Base-by-base conservation (phyloP, 64 coral and sea anemone genomes). In the Stichodactyla mertensii region DNA sequence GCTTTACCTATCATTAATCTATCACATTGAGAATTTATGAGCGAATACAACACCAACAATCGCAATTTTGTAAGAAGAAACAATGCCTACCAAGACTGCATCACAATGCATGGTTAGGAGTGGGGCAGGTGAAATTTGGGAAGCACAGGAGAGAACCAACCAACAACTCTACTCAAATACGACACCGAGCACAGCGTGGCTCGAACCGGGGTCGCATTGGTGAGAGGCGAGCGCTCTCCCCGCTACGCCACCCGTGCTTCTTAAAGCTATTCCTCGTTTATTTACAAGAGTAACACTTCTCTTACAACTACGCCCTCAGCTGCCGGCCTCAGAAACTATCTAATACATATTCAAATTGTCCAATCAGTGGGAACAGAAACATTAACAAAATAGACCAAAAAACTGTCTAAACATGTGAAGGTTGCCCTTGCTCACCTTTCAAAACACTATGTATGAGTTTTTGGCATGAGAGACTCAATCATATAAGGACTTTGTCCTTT, bases 1-100 rank as follows among this genome's bases (percentile, higher is more conserved):
- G 62, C 83, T 84, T 84, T 84, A 84, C 23, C 31, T 84, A 84
- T 58, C 55, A 84, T 84, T 84, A 57, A 84, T 84, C 52, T 23
- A 84, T 84, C 82, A 84, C 82, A 84, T 84, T 84, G 82, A 84
- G 55, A 84, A 58, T 84, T 84, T 84, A 60, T 84, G 61, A 27
- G 69, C 45, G 16, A 67, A 45, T 78, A 78, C 74, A 45, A 78
- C 4, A 52, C 6, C 74, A 78, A 11, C 74, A 69, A n/a, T n/a
- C n/a, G n/a, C n/a, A n/a, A 85, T 86, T 61, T 88, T 53, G 23
- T 87, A 64, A 64, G 61, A 64, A 64, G 61, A 64, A 64, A n/a
- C n/a, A n/a, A 86, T 20, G 90, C 86, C 20, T 85, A 94, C 83
- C 78, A 64, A 64, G 18, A 4, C 61, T 64, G 61, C 61, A 64